A percentile compares a stretch with the other conserved stretches of the same genome.
Conservation (phyloP, 2,113 vertebrate species). For the Apistogramma diplotaenia region DNA sequence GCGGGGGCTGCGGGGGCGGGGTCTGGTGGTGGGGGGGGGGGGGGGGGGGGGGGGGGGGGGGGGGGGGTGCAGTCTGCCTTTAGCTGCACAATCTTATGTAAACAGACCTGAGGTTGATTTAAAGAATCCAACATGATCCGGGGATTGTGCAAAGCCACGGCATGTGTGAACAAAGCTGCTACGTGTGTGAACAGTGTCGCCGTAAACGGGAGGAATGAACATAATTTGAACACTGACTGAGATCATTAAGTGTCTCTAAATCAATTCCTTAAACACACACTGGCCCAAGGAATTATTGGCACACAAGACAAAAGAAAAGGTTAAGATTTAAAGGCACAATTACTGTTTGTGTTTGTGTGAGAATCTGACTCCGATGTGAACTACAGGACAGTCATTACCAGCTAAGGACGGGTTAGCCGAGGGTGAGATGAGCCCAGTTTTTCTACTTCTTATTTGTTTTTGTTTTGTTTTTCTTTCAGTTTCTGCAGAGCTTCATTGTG, state of each 20-base stretch:
- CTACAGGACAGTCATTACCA: not conserved
- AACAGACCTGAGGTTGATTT: constrained; percentile 25
- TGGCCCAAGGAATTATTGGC: not conserved
- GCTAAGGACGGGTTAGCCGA: not conserved
- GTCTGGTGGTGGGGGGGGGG: no score
- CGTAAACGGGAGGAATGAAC: not conserved
- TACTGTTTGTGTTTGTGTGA: not conserved
- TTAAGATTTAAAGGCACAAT: not conserved
- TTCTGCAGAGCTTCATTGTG: not conserved
- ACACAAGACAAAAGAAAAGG: not conserved
- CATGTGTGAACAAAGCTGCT: not conserved
- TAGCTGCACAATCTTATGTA: not conserved
- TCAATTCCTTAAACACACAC: not conserved
- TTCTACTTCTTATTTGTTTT: not conserved
- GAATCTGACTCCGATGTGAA: not conserved
- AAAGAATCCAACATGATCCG: not conserved
- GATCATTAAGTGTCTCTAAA: not conserved
- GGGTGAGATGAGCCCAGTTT: not conserved
- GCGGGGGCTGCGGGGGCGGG: no score
- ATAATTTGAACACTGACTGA: not conserved
- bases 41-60: not conserved
- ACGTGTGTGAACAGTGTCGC: not conserved
- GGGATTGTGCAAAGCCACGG: not conserved
- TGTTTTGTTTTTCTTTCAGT: not conserved
- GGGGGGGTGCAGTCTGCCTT: not conserved